phyloP scores from a whole-genome alignment of 1,140 invertebrate species.

The Panulirus ornatus region DNA sequence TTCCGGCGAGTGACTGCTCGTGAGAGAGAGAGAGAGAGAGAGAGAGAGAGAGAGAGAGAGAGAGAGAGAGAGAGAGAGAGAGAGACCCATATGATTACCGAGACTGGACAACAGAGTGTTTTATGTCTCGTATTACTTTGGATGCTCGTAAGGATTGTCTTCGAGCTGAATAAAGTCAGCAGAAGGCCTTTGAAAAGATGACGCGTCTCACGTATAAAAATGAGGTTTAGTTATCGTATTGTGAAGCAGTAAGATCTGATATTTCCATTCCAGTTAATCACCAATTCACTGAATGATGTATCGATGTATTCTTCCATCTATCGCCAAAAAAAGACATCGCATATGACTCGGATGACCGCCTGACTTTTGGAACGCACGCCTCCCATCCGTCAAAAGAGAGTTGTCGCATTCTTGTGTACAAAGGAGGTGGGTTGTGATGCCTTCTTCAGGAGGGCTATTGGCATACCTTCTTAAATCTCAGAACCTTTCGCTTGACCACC shows the following conservation, averaged over 20 bases:
- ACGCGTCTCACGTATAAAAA: not conserved
- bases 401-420: not conserved
- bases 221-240: not conserved
- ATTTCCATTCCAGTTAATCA: not conserved
- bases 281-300: too few relatives aligned
- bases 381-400: not conserved
- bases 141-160: not conserved
- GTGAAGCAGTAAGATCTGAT: not conserved
- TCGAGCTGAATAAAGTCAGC: not conserved
- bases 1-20: not conserved
- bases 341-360: not conserved
- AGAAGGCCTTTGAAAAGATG: not conserved
- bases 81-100: too few relatives aligned
- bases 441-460: too few relatives aligned
- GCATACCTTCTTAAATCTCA: constrained; percentile 8
- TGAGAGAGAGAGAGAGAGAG: not conserved
- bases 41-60: not conserved
- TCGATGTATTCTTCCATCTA: too few relatives aligned
- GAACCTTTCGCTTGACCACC: constrained; percentile 5
- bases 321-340: not conserved
- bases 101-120: not conserved
- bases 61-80: constrained; percentile 9
- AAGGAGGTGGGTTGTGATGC: not conserved
- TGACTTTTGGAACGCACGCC: not conserved
- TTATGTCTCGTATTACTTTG: not conserved